A percentile compares a stretch with the other conserved stretches of the same genome.
These are phyloP conservation scores for Lepidocyrtinus sp. DNA, from an alignment of 2,888 invertebrate genomes.

Conservation along the genomic window DNA sequence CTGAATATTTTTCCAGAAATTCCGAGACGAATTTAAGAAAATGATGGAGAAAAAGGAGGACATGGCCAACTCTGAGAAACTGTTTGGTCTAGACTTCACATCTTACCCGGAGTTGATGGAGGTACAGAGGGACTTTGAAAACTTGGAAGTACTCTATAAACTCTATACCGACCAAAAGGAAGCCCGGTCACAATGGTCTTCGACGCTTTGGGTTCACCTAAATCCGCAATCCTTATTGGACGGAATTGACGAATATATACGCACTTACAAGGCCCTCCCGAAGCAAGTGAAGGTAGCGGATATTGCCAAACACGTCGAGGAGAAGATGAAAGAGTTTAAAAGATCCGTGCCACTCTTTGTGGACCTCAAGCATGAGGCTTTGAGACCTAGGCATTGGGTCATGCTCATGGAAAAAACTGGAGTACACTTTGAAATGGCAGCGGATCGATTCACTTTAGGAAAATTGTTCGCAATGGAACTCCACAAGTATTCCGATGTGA, in stretches of 20 bases:
- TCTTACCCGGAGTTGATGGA: constrained; percentile 83
- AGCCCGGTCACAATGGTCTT: constrained; percentile 86
- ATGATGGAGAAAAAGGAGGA: constrained; percentile 79
- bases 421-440: constrained; percentile 87
- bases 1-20: constrained; percentile 75
- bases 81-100: constrained; percentile 89
- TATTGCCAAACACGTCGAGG: constrained; percentile 81
- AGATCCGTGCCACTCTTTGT: constrained; percentile 91
- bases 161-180: constrained; percentile 85
- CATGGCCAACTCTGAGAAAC: constrained; percentile 82
- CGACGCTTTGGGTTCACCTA: constrained; percentile 89
- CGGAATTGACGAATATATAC: constrained; percentile 88
- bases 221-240: constrained; percentile 87
- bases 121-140: constrained; percentile 73
- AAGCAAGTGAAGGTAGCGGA: constrained; percentile 76
- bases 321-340: constrained; percentile 91
- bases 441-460: constrained; percentile 90
- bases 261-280: constrained; percentile 83
- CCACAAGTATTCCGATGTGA: constrained; percentile 85
- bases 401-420: constrained; percentile 90
- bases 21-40: constrained; percentile 78
- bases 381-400: constrained; percentile 92
- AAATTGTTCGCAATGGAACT: constrained; percentile 95
- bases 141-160: constrained; percentile 82
- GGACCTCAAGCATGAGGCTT: constrained; percentile 90